Conservation (phyloP, 2,888 invertebrate genomes). For the Ichneumon xanthorius region DNA sequence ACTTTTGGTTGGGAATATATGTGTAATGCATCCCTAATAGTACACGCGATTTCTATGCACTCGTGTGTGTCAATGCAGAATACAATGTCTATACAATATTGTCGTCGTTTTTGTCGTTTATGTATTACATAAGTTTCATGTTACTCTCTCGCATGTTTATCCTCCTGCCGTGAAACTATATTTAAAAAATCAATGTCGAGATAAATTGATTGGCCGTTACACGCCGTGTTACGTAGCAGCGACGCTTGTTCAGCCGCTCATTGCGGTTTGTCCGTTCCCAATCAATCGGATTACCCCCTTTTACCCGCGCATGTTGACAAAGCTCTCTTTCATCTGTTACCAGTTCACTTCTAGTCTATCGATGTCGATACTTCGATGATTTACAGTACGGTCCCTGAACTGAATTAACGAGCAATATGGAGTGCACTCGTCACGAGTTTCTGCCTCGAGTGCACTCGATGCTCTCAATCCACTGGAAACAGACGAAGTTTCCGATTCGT, state of each 20-base stretch:
- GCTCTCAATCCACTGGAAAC: constrained; percentile 16
- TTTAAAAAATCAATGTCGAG: background rate
- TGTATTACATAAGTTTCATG: background rate
- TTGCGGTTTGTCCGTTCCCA: constrained; percentile 51
- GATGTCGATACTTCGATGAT: constrained; percentile 17
- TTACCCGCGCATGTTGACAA: constrained; percentile 31
- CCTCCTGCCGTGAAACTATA: background rate
- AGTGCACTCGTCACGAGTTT: constrained; percentile 46
- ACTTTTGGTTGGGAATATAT: no score
- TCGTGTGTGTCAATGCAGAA: constrained; percentile 19
- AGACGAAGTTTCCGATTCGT: background rate
- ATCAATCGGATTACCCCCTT: constrained; percentile 56
- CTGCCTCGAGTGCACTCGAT: constrained; percentile 16
- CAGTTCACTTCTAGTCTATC: constrained; percentile 2
- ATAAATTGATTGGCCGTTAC: constrained; percentile 2
- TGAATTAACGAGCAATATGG: constrained; percentile 43
- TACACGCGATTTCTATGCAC: constrained; percentile 36
- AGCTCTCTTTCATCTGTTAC: constrained; percentile 11
- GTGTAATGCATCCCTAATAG: background rate
- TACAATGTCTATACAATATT: constrained; percentile 43
- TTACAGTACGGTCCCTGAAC: constrained; percentile 17
- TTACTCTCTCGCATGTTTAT: constrained; percentile 17
- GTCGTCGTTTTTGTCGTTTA: constrained; percentile 33
- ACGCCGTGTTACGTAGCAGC: constrained; percentile 38
- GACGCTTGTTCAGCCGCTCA: constrained; percentile 28